Conservation (phyloP, 2,797 vertebrate species). For the Rhinatrema bivittatum region DNA sequence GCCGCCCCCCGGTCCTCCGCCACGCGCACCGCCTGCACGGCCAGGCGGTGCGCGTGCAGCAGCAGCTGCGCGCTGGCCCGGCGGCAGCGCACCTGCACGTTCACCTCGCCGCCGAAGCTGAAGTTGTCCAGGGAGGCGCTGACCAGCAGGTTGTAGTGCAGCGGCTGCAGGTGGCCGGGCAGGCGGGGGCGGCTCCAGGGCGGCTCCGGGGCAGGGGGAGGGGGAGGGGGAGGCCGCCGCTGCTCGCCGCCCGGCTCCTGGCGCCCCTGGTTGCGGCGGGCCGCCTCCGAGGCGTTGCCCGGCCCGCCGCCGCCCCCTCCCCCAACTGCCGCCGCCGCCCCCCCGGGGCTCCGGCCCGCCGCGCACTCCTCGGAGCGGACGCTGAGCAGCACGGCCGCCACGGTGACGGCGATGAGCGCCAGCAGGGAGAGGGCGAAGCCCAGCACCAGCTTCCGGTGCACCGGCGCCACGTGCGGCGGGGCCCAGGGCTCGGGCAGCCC, state of each 20-base stretch:
- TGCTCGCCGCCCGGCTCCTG: slow-evolving; percentile 7
- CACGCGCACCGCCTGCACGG: slow-evolving; percentile 67
- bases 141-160: slow-evolving; percentile 86
- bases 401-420: slow-evolving; percentile 79
- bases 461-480: slow-evolving; percentile 80
- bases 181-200: slow-evolving; percentile 79
- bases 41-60: slow-evolving; percentile 78
- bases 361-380: slow-evolving; percentile 79
- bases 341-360: slow-evolving; percentile 34
- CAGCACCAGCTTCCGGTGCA: slow-evolving; percentile 79
- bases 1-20: slow-evolving; percentile 63
- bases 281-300: slow-evolving; percentile 34
- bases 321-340: slow-evolving; percentile 22
- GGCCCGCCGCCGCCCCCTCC: slow-evolving; percentile 22
- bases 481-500: slow-evolving; percentile 74
- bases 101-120: slow-evolving; percentile 87
- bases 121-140: slow-evolving; percentile 92
- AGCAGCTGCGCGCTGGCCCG: slow-evolving; percentile 85
- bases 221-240: neutral
- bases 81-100: slow-evolving; percentile 81
- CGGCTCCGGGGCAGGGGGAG: neutral
- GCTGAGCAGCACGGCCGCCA: slow-evolving; percentile 78
- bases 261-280: slow-evolving; percentile 33
- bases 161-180: slow-evolving; percentile 69
- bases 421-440: slow-evolving; percentile 85